Conservation (phyloP, 1,140 invertebrate genomes). For the Diabrotica virgifera region DNA sequence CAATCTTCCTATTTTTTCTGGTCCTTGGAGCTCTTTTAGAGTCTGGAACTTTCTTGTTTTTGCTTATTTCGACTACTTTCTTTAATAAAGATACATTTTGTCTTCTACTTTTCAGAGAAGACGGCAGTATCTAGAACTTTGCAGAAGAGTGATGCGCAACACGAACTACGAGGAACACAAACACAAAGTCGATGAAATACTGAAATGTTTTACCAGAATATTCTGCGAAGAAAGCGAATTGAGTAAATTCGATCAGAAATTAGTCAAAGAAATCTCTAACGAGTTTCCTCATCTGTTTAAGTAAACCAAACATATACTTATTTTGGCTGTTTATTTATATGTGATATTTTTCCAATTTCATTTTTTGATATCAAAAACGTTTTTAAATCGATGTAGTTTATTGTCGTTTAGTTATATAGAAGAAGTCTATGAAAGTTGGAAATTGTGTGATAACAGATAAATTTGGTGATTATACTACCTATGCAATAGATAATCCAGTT, state of each 20-base stretch:
- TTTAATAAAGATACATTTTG: no score
- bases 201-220: slow-evolving; percentile 78
- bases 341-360: slow-evolving; percentile 11
- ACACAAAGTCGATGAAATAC: slow-evolving; percentile 71
- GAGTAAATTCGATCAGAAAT: slow-evolving; percentile 69
- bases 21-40: no score
- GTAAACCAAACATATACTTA: slow-evolving; percentile 32
- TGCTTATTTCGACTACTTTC: no score
- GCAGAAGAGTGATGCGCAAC: slow-evolving; percentile 71
- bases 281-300: slow-evolving; percentile 83
- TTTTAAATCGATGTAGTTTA: not conserved
- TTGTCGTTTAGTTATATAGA: not conserved
- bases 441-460: no score
- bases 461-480: no score
- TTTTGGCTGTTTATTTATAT: not conserved
- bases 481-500: no score
- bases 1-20: no score
- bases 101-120: slow-evolving; percentile 58
- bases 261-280: slow-evolving; percentile 75
- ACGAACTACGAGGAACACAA: slow-evolving; percentile 72
- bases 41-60: no score
- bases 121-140: slow-evolving; percentile 71
- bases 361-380: not conserved
- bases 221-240: slow-evolving; percentile 75
- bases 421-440: no score